Conservation (phyloP, 2,888 invertebrate species). For the Scaptomyza cyrtandrae region DNA sequence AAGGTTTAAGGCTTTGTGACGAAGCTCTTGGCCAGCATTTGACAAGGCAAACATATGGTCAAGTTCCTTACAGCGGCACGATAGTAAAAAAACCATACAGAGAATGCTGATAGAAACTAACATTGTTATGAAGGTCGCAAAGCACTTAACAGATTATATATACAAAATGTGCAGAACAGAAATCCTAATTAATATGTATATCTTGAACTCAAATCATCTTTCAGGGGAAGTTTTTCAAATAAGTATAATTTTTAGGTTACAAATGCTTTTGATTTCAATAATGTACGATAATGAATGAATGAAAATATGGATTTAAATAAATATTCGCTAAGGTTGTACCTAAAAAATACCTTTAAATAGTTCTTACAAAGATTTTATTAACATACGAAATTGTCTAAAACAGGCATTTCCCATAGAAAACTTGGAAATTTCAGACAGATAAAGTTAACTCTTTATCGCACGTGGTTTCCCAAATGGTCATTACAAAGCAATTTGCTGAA, state of each 20-base stretch:
- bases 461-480: conserved; percentile 1
- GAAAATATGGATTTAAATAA: too few relatives aligned
- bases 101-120: conserved; percentile 32
- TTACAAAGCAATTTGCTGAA: background rate
- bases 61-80: conserved; percentile 37
- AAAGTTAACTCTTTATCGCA: background rate
- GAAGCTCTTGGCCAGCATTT: conserved; percentile 55
- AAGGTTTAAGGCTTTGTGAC: conserved; percentile 37
- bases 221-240: background rate
- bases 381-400: background rate
- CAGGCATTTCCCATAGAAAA: background rate
- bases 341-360: too few relatives aligned
- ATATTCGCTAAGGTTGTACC: too few relatives aligned
- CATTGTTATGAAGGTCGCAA: background rate
- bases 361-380: too few relatives aligned
- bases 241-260: background rate
- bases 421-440: background rate
- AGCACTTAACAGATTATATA: background rate
- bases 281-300: too few relatives aligned
- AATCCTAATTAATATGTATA: too few relatives aligned
- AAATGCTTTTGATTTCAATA: too few relatives aligned
- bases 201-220: background rate
- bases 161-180: background rate
- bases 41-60: conserved; percentile 65
- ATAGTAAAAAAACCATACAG: too few relatives aligned